Base-by-base conservation (phyloP, 2,888 invertebrate genomes). In the Heliconius ethilla region DNA sequence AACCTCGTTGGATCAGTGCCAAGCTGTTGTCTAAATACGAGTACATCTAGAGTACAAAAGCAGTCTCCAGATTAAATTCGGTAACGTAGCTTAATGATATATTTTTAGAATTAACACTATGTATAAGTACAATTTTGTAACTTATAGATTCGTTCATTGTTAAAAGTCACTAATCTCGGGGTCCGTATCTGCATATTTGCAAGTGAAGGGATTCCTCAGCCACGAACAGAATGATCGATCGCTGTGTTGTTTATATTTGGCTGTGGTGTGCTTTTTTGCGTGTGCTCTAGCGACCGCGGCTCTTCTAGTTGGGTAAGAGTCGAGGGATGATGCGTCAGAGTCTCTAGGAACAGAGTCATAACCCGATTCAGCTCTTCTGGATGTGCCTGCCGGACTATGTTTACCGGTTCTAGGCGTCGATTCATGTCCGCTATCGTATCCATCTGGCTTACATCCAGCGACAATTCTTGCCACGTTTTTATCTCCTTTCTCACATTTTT, bases 311-410 rank as follows among this genome's bases (percentile, higher is more conserved):
- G 94, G 94, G 76, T 94, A 95, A 0, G 98, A 98, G 82, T 97
- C 97, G 83, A 97, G 96, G 79, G 97, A 98, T 33, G 98, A 98
- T 81, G 97, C 98, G 87, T 98, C 98, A 83, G 97, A 97, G 89
- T 98, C 98, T 80, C 98, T 95, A 15, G 98, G 97, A 82, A 98
- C 97, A 85, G 98, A 98, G 87, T 98, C 98, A 86, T 98, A 98
- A 1, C 98, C 98, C 86, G 97, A 98, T 88, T 98, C 98, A 5
- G 98, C 97, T 75, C 97, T 95, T 82, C 97, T 93, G 0, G 97
- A 97, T 5, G 97, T 96, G 0, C 97, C 97, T 0, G 96, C 96
- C 0, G 96, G 96, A 83, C 97, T 97, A 82, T 97, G 96, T 87
- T 97, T 97, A 2, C 97, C 97, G 22, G 97, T 97, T 25, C 97